These are phyloP conservation scores for Lithobates sylvaticus DNA, from an alignment of 2,797 vertebrate species.

Conservation along the genomic window DNA sequence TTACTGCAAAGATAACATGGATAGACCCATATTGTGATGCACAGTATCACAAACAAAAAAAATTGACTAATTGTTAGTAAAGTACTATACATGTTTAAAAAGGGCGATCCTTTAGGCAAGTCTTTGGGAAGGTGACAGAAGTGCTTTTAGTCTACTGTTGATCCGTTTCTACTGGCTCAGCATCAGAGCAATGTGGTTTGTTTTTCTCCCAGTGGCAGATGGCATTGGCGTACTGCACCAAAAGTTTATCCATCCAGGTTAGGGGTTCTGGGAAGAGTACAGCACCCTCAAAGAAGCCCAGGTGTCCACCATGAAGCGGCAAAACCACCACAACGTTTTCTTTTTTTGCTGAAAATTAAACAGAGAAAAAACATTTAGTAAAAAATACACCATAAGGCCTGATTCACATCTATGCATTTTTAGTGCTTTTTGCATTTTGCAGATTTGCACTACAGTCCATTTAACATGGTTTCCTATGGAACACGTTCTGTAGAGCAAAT, in stretches of 20 bases:
- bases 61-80: constrained; percentile 52
- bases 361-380: background rate
- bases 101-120: constrained; percentile 64
- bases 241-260: constrained; percentile 98
- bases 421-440: too few species aligned
- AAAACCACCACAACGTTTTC: constrained; percentile 92
- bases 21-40: constrained; percentile 61
- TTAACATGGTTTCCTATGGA: too few species aligned
- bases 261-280: constrained; percentile 92
- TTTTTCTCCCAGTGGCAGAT: constrained; percentile 94
- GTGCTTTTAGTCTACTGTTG: constrained; percentile 70
- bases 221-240: constrained; percentile 89
- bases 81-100: constrained; percentile 34
- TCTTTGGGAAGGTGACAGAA: constrained; percentile 65
- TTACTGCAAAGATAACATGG: constrained; percentile 67
- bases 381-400: too few species aligned
- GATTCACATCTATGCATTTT: too few species aligned
- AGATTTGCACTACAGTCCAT: too few species aligned
- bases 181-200: constrained; percentile 86
- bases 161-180: constrained; percentile 77
- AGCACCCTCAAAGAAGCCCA: constrained; percentile 96
- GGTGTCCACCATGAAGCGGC: constrained; percentile 92
- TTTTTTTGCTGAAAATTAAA: constrained; percentile 83
- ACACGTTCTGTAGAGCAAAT: too few species aligned
- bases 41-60: constrained; percentile 25